Conservation (phyloP, 2,113 vertebrate species). For the Eublepharis macularius region DNA sequence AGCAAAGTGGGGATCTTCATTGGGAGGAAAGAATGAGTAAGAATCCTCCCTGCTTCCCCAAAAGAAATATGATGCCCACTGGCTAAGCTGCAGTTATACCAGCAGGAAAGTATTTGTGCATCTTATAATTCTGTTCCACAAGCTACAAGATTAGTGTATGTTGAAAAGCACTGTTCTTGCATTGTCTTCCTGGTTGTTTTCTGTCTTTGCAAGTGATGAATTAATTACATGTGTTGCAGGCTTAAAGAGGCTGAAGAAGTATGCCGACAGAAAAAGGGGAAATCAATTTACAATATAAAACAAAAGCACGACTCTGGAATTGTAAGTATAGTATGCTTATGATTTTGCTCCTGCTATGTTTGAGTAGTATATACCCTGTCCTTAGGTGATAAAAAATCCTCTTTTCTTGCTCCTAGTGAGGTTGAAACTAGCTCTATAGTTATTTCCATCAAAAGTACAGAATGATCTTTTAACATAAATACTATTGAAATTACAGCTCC, state of each 20-base stretch:
- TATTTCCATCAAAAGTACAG: not conserved
- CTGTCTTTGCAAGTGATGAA: slow-evolving; percentile 21
- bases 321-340: slow-evolving; percentile 75
- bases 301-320: slow-evolving; percentile 95
- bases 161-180: not conserved
- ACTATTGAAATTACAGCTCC: not conserved
- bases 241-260: slow-evolving; percentile 92
- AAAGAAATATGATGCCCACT: too few relatives aligned
- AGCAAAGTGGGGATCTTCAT: too few relatives aligned
- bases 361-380: not conserved
- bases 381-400: not conserved
- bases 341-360: not conserved
- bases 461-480: not conserved
- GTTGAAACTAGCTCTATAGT: not conserved
- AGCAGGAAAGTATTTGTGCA: too few relatives aligned
- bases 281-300: slow-evolving; percentile 92
- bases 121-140: not conserved
- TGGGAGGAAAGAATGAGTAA: too few relatives aligned
- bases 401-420: not conserved
- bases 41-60: too few relatives aligned
- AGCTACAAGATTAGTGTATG: not conserved
- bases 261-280: slow-evolving; percentile 92
- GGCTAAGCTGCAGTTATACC: too few relatives aligned
- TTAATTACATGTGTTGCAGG: slow-evolving; percentile 66
- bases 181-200: not conserved